Conservation (phyloP, 2,888 invertebrate species). For the Dolomedes plantarius region DNA sequence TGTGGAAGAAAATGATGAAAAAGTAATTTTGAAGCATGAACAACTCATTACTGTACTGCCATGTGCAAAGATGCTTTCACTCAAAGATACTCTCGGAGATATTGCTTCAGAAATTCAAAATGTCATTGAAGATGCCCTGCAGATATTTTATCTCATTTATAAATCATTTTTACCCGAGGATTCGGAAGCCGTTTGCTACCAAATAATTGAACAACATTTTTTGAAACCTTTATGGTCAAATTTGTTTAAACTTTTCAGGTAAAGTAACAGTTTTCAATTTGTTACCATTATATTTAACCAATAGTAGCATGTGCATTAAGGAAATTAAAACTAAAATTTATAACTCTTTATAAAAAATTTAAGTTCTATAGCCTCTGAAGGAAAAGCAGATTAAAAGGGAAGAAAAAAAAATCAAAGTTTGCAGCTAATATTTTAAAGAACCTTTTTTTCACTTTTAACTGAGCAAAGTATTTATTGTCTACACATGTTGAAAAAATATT, state of each 20-base stretch:
- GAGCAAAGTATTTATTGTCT: too few species aligned
- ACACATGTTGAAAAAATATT: too few species aligned
- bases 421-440: too few species aligned
- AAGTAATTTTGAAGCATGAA: slow-evolving; percentile 17
- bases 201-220: slow-evolving; percentile 44
- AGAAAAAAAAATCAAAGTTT: too few species aligned
- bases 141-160: slow-evolving; percentile 51
- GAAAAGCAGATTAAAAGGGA: too few species aligned
- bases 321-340: too few species aligned
- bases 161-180: slow-evolving; percentile 46
- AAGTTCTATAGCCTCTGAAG: too few species aligned
- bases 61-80: not conserved
- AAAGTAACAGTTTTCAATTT: not conserved
- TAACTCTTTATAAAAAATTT: too few species aligned
- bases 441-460: too few species aligned
- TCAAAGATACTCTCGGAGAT: slow-evolving; percentile 17
- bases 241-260: slow-evolving; percentile 37
- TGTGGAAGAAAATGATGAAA: slow-evolving; percentile 17
- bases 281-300: too few species aligned
- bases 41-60: slow-evolving; percentile 4
- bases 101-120: slow-evolving; percentile 29
- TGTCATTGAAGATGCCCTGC: slow-evolving; percentile 30
- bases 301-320: too few species aligned
- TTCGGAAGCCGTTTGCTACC: slow-evolving; percentile 45
- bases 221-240: slow-evolving; percentile 43